Evolutionary conservation across 2,888 invertebrate species (phyloP).

Genomic region (Lamellibrachia satsuma): DNA sequence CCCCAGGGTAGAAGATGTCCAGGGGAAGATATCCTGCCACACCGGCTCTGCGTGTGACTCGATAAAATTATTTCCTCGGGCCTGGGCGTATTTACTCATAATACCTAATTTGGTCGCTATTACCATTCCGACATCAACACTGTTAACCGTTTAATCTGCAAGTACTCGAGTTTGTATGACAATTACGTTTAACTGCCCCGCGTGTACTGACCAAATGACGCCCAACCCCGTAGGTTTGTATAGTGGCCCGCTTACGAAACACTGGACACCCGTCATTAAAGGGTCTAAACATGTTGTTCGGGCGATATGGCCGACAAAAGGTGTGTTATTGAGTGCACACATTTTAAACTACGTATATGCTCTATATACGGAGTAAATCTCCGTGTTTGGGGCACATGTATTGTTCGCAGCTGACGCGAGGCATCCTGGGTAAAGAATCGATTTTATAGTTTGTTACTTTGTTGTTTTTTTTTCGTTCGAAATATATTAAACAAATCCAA

Average conservation of each 20-base stretch:
- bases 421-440: not conserved
- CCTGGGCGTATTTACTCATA: not conserved
- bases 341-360: not conserved
- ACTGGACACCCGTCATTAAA: not conserved
- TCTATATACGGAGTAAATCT: not conserved
- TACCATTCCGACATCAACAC: not conserved
- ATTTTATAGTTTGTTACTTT: not conserved
- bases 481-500: not conserved
- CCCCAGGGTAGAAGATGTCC: too few relatives aligned
- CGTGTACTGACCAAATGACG: not conserved
- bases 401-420: not conserved
- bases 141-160: slow-evolving; percentile 10
- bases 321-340: not conserved
- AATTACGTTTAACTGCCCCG: not conserved
- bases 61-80: not conserved
- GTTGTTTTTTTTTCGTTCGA: not conserved
- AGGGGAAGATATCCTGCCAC: too few relatives aligned
- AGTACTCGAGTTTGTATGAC: not conserved
- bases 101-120: not conserved
- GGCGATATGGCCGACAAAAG: not conserved
- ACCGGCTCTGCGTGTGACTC: too few relatives aligned
- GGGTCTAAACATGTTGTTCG: not conserved
- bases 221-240: not conserved
- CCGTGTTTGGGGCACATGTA: not conserved
- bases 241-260: not conserved